Percentiles rank a stretch among this genome's conserved stretches.
These are phyloP conservation scores for Apis cerana DNA, from an alignment of 1,140 invertebrate genomes.

Conservation along the genomic window DNA sequence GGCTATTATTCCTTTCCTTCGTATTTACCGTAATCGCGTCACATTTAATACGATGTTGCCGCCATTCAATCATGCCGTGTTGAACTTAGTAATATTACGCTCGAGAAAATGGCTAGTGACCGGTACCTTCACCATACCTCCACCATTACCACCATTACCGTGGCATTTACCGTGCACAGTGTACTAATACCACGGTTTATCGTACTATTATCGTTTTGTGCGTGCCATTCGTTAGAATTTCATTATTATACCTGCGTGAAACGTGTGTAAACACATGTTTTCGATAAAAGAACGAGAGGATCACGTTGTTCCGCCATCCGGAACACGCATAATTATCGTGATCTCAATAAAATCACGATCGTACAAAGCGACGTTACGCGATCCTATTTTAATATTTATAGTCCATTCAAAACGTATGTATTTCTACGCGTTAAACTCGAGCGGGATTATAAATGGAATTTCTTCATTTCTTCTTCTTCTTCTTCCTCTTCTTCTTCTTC, in stretches of 20 bases:
- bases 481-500: background rate
- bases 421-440: too few relatives aligned
- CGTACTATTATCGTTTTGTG: background rate
- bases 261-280: background rate
- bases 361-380: background rate
- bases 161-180: too few relatives aligned
- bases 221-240: background rate
- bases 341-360: constrained; percentile 5
- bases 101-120: background rate
- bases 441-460: background rate
- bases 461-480: background rate
- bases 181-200: background rate
- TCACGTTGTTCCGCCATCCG: background rate
- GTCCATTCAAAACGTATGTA: background rate
- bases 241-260: background rate
- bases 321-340: background rate
- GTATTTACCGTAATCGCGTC: background rate
- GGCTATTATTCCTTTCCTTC: background rate
- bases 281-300: background rate
- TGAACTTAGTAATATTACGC: background rate
- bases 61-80: background rate
- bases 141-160: background rate
- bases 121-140: background rate
- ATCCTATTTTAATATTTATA: background rate
- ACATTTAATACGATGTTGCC: background rate